These are phyloP conservation scores for Kuschelorhynchus macadamiae DNA, from an alignment of 2,888 invertebrate species.

Conservation along the genomic window DNA sequence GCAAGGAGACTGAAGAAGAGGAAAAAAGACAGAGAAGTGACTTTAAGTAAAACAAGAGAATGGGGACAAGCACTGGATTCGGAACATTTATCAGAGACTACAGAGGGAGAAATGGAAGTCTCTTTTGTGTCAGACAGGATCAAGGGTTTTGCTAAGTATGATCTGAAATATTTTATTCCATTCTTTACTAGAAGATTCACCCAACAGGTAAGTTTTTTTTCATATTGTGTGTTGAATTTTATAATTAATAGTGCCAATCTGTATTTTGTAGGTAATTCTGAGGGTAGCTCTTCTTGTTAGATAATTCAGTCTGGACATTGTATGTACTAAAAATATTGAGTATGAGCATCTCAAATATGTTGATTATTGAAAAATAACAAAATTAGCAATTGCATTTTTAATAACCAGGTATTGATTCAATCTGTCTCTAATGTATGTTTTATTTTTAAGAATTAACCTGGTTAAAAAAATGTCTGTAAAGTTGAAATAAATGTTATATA, in stretches of 20 bases:
- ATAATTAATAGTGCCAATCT: neutral
- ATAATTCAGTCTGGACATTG: too few species aligned
- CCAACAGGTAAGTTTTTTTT: constrained; percentile 78
- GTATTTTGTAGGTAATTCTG: too few species aligned
- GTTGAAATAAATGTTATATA: too few species aligned
- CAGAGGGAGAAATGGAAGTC: constrained; percentile 94
- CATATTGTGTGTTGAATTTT: neutral
- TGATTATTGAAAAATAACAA: too few species aligned
- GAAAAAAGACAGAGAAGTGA: constrained; percentile 81
- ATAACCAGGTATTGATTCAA: too few species aligned
- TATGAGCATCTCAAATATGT: too few species aligned
- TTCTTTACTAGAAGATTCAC: constrained; percentile 95
- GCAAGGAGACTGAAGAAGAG: constrained; percentile 72
- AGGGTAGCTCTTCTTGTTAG: too few species aligned
- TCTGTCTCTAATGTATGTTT: too few species aligned
- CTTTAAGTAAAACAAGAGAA: constrained; percentile 97
- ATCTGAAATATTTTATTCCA: constrained; percentile 94
- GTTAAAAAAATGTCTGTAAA: too few species aligned
- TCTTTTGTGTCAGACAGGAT: constrained; percentile 85
- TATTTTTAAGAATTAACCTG: too few species aligned
- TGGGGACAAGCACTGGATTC: constrained; percentile 97
- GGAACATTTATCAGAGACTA: constrained; percentile 92
- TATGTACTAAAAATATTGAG: too few species aligned
- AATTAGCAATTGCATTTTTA: too few species aligned
- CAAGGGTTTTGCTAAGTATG: constrained; percentile 91